A percentile compares a stretch with the other conserved stretches of the same genome.
Conservation (phyloP, 2,888 invertebrate genomes). For the Matsumyia berberina region DNA sequence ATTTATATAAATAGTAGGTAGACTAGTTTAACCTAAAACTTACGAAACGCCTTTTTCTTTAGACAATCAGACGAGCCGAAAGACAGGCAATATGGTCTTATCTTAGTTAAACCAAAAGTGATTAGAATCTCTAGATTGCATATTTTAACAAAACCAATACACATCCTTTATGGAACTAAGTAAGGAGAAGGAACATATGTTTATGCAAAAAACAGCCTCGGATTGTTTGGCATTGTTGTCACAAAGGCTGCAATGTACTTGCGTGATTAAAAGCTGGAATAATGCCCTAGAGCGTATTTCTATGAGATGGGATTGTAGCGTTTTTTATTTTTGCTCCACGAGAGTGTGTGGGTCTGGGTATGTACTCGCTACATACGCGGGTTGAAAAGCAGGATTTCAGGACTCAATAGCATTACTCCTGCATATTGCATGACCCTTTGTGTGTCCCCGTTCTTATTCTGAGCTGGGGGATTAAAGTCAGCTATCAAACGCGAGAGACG, state of each 20-base stretch:
- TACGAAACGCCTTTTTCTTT: no score
- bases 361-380: constrained; percentile 4
- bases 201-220: constrained; percentile 31
- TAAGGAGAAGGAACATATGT: constrained; percentile 28
- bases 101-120: no score
- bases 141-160: no score
- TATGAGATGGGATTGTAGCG: constrained; percentile 60
- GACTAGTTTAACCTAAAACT: no score
- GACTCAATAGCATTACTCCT: constrained; percentile 62
- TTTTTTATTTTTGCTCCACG: constrained; percentile 6
- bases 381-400: constrained; percentile 51
- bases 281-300: constrained; percentile 64
- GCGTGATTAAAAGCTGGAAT: constrained; percentile 75
- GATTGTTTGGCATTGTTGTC: constrained; percentile 62
- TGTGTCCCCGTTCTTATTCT: constrained; percentile 44
- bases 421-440: constrained; percentile 72
- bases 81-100: no score
- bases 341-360: background rate
- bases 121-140: no score
- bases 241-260: constrained; percentile 70
- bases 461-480: constrained; percentile 25
- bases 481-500: constrained; percentile 6
- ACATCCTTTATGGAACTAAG: no score
- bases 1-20: no score
- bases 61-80: no score